Evolutionary conservation across 2,113 vertebrate genomes (phyloP).

Genomic region (Aythya baeri): DNA sequence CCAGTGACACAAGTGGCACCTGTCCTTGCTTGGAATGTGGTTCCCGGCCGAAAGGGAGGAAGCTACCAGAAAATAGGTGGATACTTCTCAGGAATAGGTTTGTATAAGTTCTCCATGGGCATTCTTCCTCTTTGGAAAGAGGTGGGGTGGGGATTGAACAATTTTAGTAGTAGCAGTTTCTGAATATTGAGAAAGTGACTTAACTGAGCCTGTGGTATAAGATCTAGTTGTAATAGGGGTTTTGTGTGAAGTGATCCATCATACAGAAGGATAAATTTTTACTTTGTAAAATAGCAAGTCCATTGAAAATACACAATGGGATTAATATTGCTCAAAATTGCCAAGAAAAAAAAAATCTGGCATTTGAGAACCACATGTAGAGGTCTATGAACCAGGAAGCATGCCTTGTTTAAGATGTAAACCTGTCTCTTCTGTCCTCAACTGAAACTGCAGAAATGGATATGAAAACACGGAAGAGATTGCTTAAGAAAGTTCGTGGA

Average conservation of each 20-base stretch:
- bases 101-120: constrained; percentile 6
- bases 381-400: not conserved
- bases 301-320: not conserved
- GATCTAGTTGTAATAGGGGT: not conserved
- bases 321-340: not conserved
- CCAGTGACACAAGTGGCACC: constrained; percentile 86
- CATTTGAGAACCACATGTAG: not conserved
- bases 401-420: not conserved
- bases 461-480: constrained; percentile 80
- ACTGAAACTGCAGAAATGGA: constrained; percentile 79
- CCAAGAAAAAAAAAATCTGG: not conserved
- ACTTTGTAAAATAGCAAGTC: not conserved
- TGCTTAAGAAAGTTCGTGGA: constrained; percentile 89
- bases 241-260: not conserved
- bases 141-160: not conserved
- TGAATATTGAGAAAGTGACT: not conserved
- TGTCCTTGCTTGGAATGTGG: constrained; percentile 86
- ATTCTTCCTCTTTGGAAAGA: not conserved
- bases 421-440: not conserved
- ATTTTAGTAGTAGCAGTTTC: not conserved
- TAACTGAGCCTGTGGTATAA: not conserved
- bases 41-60: constrained; percentile 81
- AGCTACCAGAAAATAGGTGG: constrained; percentile 77
- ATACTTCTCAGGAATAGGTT: constrained; percentile 84
- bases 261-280: not conserved